These are phyloP conservation scores for Ophraella communa DNA, from an alignment of 2,888 invertebrate species.

Conservation along the genomic window DNA sequence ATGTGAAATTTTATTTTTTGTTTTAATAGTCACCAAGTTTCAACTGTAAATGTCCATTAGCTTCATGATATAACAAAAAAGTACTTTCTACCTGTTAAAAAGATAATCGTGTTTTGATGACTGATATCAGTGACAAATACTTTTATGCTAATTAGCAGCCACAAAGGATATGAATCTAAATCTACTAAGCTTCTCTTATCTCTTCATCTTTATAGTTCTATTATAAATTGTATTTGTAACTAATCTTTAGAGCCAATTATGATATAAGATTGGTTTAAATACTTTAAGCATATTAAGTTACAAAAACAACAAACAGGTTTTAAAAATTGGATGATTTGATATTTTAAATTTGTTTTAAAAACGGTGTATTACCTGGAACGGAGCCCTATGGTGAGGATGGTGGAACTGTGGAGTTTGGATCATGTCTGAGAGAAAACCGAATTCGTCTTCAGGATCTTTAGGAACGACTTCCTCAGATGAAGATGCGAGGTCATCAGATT, in stretches of 20 bases:
- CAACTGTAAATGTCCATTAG: too few relatives aligned
- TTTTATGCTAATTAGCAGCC: neutral
- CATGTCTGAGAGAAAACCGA: constrained; percentile 65
- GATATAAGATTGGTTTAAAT: too few relatives aligned
- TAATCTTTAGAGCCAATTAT: too few relatives aligned
- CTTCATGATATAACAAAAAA: too few relatives aligned
- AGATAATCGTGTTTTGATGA: too few relatives aligned
- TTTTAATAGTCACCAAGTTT: too few relatives aligned
- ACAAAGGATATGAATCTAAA: constrained; percentile 1
- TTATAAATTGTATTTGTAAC: neutral
- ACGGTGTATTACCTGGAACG: constrained; percentile 71
- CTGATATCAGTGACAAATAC: constrained; percentile 2
- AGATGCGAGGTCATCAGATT: constrained; percentile 33
- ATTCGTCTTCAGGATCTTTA: constrained; percentile 58
- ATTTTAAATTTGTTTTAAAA: too few relatives aligned
- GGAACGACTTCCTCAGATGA: constrained; percentile 37
- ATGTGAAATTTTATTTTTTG: too few relatives aligned
- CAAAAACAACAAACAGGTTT: too few relatives aligned
- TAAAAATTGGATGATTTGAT: too few relatives aligned
- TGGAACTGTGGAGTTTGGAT: constrained; percentile 71
- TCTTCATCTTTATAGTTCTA: neutral
- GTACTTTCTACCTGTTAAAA: too few relatives aligned
- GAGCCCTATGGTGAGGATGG: constrained; percentile 69
- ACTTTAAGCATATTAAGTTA: too few relatives aligned
- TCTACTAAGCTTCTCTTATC: neutral